These are phyloP conservation scores for Drosophila varians DNA, from an alignment of 1,140 invertebrate genomes.

Conservation along the genomic window DNA sequence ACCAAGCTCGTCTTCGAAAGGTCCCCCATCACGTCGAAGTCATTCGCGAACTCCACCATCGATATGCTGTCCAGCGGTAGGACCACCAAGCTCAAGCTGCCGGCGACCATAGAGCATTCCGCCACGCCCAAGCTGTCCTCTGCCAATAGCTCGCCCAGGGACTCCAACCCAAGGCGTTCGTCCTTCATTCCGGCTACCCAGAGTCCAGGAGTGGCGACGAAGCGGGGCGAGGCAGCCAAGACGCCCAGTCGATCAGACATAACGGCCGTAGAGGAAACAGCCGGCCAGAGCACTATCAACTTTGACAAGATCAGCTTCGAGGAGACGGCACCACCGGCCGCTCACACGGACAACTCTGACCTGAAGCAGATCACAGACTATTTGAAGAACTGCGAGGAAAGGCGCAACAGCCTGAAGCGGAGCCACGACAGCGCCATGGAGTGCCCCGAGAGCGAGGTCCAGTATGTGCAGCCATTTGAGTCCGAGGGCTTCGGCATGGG, in stretches of 20 bases:
- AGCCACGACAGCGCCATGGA: constrained; percentile 42
- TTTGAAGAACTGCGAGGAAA: constrained; percentile 65
- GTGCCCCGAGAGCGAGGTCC: constrained; percentile 46
- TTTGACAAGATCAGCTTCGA: constrained; percentile 82
- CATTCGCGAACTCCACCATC: too few species aligned
- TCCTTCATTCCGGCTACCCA: constrained; percentile 28
- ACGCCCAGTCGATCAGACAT: neutral
- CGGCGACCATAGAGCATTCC: too few species aligned
- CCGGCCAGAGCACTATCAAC: constrained; percentile 59
- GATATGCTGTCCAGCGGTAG: too few species aligned
- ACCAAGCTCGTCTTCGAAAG: constrained; percentile 32
- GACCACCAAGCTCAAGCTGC: too few species aligned
- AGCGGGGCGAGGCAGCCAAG: neutral
- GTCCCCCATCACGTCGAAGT: constrained; percentile 17
- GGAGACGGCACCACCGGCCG: constrained; percentile 37
- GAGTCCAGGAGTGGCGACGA: constrained; percentile 3
- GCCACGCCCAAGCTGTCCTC: neutral
- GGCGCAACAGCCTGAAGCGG: constrained; percentile 68
- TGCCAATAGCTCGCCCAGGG: neutral
- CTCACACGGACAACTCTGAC: constrained; percentile 46
- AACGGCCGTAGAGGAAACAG: neutral
- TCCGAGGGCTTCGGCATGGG: constrained; percentile 64
- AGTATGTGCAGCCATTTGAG: constrained; percentile 76
- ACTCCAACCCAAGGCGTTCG: neutral
- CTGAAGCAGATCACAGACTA: constrained; percentile 76